Evolutionary conservation across 1,140 invertebrate species (phyloP).

Genomic region (Leptinotarsa texana): DNA sequence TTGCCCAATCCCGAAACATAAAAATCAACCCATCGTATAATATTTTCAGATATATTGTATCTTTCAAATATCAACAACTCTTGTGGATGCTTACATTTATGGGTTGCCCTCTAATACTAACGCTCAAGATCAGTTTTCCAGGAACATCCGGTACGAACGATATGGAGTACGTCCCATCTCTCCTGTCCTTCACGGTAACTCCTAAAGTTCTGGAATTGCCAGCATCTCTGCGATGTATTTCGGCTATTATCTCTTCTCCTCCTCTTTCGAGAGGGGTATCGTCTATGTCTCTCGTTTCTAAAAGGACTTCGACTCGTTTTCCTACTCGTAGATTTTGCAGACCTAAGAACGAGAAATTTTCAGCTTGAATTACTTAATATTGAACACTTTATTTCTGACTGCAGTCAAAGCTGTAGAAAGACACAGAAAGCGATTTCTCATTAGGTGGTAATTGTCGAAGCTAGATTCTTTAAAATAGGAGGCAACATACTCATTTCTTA

Average conservation of each 20-base stretch:
- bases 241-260: conserved; percentile 57
- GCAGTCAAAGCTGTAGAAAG: too few species aligned
- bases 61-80: not conserved
- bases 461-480: too few species aligned
- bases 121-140: conserved; percentile 63
- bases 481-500: too few species aligned
- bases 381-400: too few species aligned
- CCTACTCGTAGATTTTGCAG: conserved; percentile 56
- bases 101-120: conserved; percentile 65
- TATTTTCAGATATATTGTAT: too few species aligned
- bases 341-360: not conserved
- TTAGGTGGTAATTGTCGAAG: too few species aligned
- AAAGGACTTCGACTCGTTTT: conserved; percentile 55
- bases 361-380: too few species aligned
- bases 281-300: conserved; percentile 61
- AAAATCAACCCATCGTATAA: too few species aligned
- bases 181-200: conserved; percentile 62
- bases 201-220: conserved; percentile 59
- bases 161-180: conserved; percentile 66
- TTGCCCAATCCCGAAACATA: too few species aligned
- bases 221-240: conserved; percentile 56
- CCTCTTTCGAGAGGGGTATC: conserved; percentile 60
- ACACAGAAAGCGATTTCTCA: too few species aligned
- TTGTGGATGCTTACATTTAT: conserved; percentile 59
- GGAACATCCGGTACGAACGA: conserved; percentile 63